phyloP scores from a whole-genome alignment of 53 echinoderm and acorn worm species.

The Paelopatides confundens region DNA sequence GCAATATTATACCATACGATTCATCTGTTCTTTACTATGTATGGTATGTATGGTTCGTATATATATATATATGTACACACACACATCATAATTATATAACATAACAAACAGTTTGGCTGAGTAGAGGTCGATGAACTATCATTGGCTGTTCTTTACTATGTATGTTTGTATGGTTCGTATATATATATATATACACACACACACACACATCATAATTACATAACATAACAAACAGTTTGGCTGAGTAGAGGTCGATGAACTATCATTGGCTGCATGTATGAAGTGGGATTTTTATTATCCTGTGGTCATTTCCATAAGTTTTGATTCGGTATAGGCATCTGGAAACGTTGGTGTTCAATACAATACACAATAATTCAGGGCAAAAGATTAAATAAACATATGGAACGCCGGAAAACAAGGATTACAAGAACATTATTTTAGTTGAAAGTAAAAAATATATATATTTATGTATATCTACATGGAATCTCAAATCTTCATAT shows the following conservation, averaged over 20 bases:
- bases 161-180: too few species aligned
- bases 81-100: too few species aligned
- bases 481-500: too few species aligned
- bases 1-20: too few species aligned
- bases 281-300: neutral
- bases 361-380: neutral
- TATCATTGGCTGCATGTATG: neutral
- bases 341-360: neutral
- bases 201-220: too few species aligned
- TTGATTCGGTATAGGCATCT: neutral
- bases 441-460: too few species aligned
- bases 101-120: neutral
- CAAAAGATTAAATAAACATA: neutral
- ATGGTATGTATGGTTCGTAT: too few species aligned
- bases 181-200: too few species aligned
- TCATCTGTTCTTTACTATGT: too few species aligned
- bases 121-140: neutral
- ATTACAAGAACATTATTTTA: too few species aligned
- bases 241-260: neutral
- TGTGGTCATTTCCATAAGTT: neutral
- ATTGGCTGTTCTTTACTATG: neutral
- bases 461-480: too few species aligned
- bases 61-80: too few species aligned
- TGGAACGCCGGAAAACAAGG: slow-evolving; percentile 25
- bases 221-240: neutral